Percentiles rank a stretch among this genome's conserved stretches.
Evolutionary conservation across 2,888 invertebrate species (phyloP).

Genomic region (Steinernema scapterisci): DNA sequence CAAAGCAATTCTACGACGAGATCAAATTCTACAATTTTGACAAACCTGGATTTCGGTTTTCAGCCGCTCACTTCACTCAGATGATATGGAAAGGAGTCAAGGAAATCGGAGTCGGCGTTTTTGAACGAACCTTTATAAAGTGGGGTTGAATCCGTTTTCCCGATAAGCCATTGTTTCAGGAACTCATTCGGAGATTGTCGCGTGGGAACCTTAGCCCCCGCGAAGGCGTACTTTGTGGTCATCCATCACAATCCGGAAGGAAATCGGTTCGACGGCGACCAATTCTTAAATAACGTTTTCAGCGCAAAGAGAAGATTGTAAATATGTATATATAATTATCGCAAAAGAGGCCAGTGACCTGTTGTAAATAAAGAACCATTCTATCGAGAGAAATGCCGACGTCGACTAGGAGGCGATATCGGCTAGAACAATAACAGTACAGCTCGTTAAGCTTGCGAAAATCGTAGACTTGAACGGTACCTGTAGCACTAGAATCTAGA

Average conservation of each 20-base stretch:
- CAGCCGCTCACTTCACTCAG: constrained; percentile 45
- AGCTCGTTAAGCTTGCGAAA: too few species aligned
- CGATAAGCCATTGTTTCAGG: neutral
- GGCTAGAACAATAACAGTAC: too few species aligned
- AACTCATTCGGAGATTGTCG: constrained; percentile 14
- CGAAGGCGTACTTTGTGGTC: neutral
- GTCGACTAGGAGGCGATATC: too few species aligned
- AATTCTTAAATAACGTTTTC: constrained; percentile 19
- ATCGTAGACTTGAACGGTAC: too few species aligned
- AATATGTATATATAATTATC: neutral
- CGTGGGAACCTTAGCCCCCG: neutral
- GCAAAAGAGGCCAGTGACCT: too few species aligned
- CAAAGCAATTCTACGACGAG: constrained; percentile 41
- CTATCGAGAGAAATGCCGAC: too few species aligned
- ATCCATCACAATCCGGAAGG: constrained; percentile 22
- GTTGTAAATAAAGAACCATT: too few species aligned
- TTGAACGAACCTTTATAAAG: constrained; percentile 7
- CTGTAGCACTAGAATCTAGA: too few species aligned
- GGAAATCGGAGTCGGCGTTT: constrained; percentile 43
- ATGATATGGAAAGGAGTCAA: constrained; percentile 44
- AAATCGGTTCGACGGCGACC: constrained; percentile 10
- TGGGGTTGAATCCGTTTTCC: neutral
- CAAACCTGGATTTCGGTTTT: constrained; percentile 37
- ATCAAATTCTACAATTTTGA: constrained; percentile 43
- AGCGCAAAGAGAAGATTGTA: neutral